These are phyloP conservation scores for Cantharis nigra DNA, from an alignment of 2,888 invertebrate species.

Conservation along the genomic window DNA sequence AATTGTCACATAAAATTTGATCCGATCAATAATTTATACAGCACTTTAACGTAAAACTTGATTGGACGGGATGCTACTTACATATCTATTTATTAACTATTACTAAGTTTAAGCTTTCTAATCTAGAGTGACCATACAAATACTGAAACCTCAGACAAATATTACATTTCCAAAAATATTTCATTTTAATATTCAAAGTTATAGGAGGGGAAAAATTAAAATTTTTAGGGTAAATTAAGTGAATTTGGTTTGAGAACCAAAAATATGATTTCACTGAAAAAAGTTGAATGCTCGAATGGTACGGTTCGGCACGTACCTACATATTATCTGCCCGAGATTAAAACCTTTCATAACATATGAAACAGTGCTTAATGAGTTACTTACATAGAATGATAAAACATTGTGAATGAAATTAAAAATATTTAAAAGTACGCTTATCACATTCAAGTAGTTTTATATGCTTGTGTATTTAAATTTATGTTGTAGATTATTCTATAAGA, in stretches of 20 bases:
- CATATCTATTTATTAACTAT: slow-evolving; percentile 8
- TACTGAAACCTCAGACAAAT: slow-evolving; percentile 5
- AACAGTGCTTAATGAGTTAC: background rate
- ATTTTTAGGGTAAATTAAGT: background rate
- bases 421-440: slow-evolving; percentile 21
- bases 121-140: background rate
- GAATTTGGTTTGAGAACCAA: background rate
- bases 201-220: background rate
- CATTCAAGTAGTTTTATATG: slow-evolving; percentile 36
- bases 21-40: background rate
- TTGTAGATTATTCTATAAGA: slow-evolving; percentile 29
- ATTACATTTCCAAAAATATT: background rate
- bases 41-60: background rate
- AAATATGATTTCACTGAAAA: background rate
- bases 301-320: background rate
- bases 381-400: background rate
- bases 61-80: slow-evolving; percentile 28
- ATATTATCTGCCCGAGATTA: background rate
- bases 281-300: background rate
- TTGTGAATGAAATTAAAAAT: slow-evolving; percentile 5
- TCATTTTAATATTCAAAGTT: background rate
- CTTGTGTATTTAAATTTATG: slow-evolving; percentile 30
- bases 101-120: slow-evolving; percentile 1
- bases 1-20: background rate
- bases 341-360: background rate